Percentiles rank a stretch among this genome's conserved stretches.
phyloP scores from a whole-genome alignment of 2,888 invertebrate species.

The Gisinianus flammeolus region DNA sequence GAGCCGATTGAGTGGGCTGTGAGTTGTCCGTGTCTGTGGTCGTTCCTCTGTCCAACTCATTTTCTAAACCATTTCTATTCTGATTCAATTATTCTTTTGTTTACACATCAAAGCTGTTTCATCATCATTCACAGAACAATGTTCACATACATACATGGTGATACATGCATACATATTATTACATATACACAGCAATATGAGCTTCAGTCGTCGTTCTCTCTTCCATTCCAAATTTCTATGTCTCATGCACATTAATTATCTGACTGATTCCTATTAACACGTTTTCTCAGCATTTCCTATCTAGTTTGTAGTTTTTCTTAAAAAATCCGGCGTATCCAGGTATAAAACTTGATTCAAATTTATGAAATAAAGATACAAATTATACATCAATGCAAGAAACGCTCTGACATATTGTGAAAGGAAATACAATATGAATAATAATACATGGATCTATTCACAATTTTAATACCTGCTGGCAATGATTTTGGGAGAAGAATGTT shows the following conservation, averaged over 20 bases:
- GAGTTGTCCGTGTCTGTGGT: conserved; percentile 5
- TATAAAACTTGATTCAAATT: too few relatives aligned
- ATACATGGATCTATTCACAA: too few relatives aligned
- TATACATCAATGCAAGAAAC: too few relatives aligned
- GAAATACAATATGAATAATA: too few relatives aligned
- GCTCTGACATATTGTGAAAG: too few relatives aligned
- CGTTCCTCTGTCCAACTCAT: conserved; percentile 10
- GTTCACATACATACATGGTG: background rate
- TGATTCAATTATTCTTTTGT: conserved; percentile 31
- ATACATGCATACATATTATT: background rate
- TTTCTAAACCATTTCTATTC: background rate
- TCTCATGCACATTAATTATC: background rate
- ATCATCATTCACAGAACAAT: conserved; percentile 29
- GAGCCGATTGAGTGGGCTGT: conserved; percentile 30
- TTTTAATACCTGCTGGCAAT: too few relatives aligned
- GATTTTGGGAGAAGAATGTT: background rate
- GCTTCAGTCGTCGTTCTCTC: background rate
- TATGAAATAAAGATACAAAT: too few relatives aligned
- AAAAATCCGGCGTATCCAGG: too few relatives aligned
- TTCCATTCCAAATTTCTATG: background rate
- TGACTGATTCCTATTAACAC: background rate
- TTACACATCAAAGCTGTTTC: conserved; percentile 27
- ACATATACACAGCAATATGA: too few relatives aligned
- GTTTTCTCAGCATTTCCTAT: too few relatives aligned
- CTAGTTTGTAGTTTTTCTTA: too few relatives aligned